Percentiles rank a stretch among this genome's conserved stretches.
Conservation (phyloP, 2,797 vertebrate species). For the Takifugu rubripes region DNA sequence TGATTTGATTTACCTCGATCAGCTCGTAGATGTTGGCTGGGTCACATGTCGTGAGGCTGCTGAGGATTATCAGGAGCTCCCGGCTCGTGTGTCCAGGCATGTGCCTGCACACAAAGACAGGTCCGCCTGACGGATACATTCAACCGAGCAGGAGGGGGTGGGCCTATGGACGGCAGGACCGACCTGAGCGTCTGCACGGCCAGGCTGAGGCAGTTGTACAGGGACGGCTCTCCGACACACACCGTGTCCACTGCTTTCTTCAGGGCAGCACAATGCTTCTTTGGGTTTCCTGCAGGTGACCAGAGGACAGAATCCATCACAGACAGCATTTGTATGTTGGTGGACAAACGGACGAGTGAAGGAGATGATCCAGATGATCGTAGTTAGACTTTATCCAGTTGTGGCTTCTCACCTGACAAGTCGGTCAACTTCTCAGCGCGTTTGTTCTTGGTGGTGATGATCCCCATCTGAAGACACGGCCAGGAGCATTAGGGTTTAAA, state of each 20-base stretch:
- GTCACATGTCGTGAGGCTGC: conserved; percentile 96
- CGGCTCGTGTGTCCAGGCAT: conserved; percentile 96
- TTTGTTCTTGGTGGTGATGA: conserved; percentile 94
- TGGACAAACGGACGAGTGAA: too few species aligned
- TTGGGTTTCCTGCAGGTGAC: conserved; percentile 83
- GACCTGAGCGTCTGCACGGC: conserved; percentile 92
- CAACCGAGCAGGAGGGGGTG: too few species aligned
- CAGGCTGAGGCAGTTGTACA: conserved; percentile 91
- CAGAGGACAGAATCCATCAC: conserved; percentile 1
- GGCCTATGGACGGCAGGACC: conserved; percentile 42
- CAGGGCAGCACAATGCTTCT: conserved; percentile 84
- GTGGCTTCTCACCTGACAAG: conserved; percentile 81
- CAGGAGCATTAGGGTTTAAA: not conserved
- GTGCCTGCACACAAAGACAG: conserved; percentile 76
- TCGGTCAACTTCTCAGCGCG: conserved; percentile 95
- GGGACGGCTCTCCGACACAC: conserved; percentile 90
- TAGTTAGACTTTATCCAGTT: too few species aligned
- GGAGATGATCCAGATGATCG: too few species aligned
- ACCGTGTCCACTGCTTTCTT: conserved; percentile 87
- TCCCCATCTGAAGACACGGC: conserved; percentile 80
- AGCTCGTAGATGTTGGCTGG: conserved; percentile 93
- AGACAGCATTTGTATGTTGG: not conserved
- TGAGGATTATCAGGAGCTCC: conserved; percentile 91
- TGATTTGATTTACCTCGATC: conserved; percentile 79
- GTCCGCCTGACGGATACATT: not conserved